Evolutionary conservation across 2,113 vertebrate species (phyloP), one percentile per base, ranked within the genome.

Genomic region (Neogale vison): DNA sequence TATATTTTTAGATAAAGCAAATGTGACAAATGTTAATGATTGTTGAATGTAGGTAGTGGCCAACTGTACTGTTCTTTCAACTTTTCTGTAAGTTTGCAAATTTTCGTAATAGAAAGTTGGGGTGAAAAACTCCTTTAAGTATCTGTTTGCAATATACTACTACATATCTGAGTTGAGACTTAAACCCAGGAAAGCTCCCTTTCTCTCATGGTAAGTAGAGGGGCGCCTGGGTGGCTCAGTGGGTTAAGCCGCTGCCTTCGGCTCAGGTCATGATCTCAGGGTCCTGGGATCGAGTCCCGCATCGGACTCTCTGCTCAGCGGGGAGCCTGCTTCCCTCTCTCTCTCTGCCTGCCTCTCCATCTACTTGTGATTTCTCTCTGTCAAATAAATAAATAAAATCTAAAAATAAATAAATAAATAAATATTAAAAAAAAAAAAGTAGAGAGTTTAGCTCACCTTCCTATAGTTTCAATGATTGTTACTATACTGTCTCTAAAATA

Each of bases 81-180:
- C 7, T 92, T 89, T 87, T 65, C 23, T 47, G 0, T 42, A 92
- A 87, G 55, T 95, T 71, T 52, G 5, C 82, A 63, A 45, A n/a
- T 84, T 96, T 90, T 65, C 17, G 50, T 84, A 88, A 93, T 52
- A 93, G 83, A 71, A 83, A 77, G 29, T 26, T 79, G 24, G 34
- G 61, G 9, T 31, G 5, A 3, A 24, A 67, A 52, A 39, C 57
- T 72, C 72, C 42, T 77, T 93, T 76, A 76, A 82, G 45, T 67
- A 82, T 65, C 24, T 13, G 11, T 31, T 57, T 93, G 26, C 7
- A 36, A 84, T 69, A n/a, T 26, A 52, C 47, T 77, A 71, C 14
- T 42, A 90, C 47, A 88, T 65, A 36, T 84, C 2, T 59, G 55
- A 93, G 61, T 65, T 93, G 80, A 55, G 45, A 80, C 31, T 97